These are phyloP conservation scores for Epiblema foenella DNA, from an alignment of 2,888 invertebrate species.

Conservation along the genomic window DNA sequence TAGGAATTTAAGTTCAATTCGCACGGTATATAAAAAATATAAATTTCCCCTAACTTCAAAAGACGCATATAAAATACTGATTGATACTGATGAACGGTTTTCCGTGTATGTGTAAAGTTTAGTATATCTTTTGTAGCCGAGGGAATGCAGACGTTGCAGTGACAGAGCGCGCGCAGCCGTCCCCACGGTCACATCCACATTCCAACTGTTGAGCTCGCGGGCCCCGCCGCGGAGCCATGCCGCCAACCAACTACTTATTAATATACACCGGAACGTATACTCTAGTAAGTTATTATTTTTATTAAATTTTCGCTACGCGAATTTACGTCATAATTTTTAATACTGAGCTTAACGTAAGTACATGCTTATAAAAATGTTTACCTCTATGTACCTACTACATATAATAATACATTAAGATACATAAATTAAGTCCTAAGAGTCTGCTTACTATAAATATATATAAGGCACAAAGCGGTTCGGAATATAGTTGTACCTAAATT, in stretches of 20 bases:
- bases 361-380: neutral
- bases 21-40: no score
- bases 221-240: constrained; percentile 21
- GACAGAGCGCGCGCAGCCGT: constrained; percentile 10
- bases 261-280: constrained; percentile 42
- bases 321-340: neutral
- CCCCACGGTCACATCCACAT: constrained; percentile 1
- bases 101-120: neutral
- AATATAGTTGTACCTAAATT: no score
- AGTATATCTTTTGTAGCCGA: constrained; percentile 11
- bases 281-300: constrained; percentile 43
- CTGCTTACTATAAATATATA: neutral
- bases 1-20: no score
- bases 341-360: neutral
- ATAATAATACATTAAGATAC: no score
- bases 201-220: neutral
- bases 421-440: neutral
- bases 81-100: neutral
- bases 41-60: neutral
- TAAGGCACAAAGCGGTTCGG: no score
- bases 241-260: constrained; percentile 39
- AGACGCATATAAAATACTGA: neutral
- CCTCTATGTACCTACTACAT: no score
- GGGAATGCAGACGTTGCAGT: neutral
- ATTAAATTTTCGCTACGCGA: neutral